phyloP scores from a whole-genome alignment of 2,113 vertebrate species.

The Poicephalus meyeri region DNA sequence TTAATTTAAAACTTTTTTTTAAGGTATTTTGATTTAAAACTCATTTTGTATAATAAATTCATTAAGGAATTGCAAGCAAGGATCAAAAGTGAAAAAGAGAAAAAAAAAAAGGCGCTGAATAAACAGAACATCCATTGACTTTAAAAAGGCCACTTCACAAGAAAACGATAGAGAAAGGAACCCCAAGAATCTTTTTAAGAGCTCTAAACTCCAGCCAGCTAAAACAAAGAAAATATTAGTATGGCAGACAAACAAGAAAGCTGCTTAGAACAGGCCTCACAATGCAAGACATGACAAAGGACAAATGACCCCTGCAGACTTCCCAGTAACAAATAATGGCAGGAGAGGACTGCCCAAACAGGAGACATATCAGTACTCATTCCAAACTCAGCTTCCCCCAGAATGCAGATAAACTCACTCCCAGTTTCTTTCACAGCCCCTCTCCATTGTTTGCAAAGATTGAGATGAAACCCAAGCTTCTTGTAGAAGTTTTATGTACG shows the following conservation, averaged over 20 bases:
- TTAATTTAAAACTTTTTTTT: not conserved
- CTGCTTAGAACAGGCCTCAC: not conserved
- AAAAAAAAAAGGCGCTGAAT: not conserved
- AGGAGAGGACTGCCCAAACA: not conserved
- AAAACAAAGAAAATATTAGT: not conserved
- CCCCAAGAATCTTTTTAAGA: not conserved
- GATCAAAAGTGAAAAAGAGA: not conserved
- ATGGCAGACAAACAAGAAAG: not conserved
- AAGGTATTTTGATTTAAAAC: not conserved
- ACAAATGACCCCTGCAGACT: not conserved
- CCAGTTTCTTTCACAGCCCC: not conserved
- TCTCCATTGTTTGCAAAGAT: not conserved
- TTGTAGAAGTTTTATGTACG: not conserved
- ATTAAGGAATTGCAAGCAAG: not conserved
- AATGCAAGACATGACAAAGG: not conserved
- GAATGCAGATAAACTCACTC: not conserved
- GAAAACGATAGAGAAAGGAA: constrained; percentile 7
- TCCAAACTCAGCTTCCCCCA: not conserved
- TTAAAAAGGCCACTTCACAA: not conserved
- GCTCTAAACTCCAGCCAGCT: not conserved
- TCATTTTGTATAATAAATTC: not conserved
- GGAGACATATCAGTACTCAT: not conserved
- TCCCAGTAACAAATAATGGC: not conserved
- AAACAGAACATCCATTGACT: not conserved
- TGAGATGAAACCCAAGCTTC: not conserved